Evolutionary conservation across 2,888 invertebrate species (phyloP).

Genomic region (Himalopsyche kuldschensis): DNA sequence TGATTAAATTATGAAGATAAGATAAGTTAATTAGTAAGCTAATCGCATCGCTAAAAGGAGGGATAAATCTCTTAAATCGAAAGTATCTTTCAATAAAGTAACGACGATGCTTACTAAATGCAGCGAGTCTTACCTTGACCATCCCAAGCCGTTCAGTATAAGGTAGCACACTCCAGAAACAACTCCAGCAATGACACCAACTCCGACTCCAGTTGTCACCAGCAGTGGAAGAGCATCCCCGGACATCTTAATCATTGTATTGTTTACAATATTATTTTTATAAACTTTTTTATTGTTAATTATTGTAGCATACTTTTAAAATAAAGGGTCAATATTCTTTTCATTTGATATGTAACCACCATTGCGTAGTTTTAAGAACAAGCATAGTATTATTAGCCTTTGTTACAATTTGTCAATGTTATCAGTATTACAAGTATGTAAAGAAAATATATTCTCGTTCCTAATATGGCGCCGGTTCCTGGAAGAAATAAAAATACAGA

Average conservation of each 20-base stretch:
- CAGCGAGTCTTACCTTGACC: conserved; percentile 56
- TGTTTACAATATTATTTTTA: neutral
- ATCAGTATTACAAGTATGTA: no score
- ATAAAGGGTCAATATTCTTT: neutral
- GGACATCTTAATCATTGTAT: conserved; percentile 50
- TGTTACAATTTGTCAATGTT: no score
- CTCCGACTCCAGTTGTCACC: conserved; percentile 62
- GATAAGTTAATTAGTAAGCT: no score
- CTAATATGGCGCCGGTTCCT: no score
- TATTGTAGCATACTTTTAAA: neutral
- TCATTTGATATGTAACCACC: neutral
- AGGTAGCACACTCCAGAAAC: conserved; percentile 71
- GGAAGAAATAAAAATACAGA: no score
- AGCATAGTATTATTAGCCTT: no score
- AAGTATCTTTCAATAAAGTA: neutral
- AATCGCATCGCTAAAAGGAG: no score
- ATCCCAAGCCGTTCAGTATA: conserved; percentile 57
- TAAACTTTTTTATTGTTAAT: no score
- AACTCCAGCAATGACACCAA: conserved; percentile 68
- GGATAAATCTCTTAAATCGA: neutral
- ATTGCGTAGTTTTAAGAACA: no score
- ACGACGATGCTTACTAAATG: neutral
- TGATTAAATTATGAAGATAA: no score
- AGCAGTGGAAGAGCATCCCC: conserved; percentile 58
- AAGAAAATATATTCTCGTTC: no score